phyloP scores from a whole-genome alignment of 2,888 invertebrate genomes.

The Pollenia labialis region DNA sequence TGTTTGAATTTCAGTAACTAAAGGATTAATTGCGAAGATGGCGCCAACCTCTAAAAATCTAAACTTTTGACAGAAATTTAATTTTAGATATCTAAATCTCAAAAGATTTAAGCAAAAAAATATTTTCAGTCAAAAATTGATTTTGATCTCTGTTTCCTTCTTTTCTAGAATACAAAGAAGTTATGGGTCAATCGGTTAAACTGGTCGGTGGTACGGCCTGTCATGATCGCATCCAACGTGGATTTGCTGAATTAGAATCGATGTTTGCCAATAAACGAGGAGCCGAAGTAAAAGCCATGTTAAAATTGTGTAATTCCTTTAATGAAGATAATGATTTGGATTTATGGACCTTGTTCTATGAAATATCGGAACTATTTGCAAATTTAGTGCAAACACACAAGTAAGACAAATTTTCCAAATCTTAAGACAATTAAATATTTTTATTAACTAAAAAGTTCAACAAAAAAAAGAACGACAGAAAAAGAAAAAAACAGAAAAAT shows the following conservation, averaged over 20 bases:
- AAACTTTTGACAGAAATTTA: too few relatives aligned
- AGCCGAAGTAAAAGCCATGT: constrained; percentile 77
- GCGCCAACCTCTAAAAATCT: too few relatives aligned
- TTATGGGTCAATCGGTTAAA: constrained; percentile 81
- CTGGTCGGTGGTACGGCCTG: constrained; percentile 80
- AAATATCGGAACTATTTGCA: constrained; percentile 81
- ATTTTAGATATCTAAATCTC: too few relatives aligned
- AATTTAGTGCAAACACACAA: constrained; percentile 81
- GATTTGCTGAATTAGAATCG: constrained; percentile 79
- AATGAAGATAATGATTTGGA: constrained; percentile 80
- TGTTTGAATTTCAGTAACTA: too few relatives aligned
- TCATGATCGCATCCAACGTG: constrained; percentile 80
- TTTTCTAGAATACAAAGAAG: constrained; percentile 82
- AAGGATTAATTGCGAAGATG: too few relatives aligned
- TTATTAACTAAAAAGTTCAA: too few relatives aligned
- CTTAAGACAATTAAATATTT: too few relatives aligned
- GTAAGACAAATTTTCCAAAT: constrained; percentile 72
- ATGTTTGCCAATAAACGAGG: constrained; percentile 78
- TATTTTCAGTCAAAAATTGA: too few relatives aligned
- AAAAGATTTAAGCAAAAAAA: too few relatives aligned
- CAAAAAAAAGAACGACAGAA: too few relatives aligned
- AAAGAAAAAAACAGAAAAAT: too few relatives aligned
- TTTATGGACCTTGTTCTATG: constrained; percentile 80
- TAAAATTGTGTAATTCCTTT: constrained; percentile 81
- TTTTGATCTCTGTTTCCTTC: neutral